These are phyloP conservation scores for Scrobipalpa costella DNA, from an alignment of 2,888 invertebrate species.

Conservation along the genomic window DNA sequence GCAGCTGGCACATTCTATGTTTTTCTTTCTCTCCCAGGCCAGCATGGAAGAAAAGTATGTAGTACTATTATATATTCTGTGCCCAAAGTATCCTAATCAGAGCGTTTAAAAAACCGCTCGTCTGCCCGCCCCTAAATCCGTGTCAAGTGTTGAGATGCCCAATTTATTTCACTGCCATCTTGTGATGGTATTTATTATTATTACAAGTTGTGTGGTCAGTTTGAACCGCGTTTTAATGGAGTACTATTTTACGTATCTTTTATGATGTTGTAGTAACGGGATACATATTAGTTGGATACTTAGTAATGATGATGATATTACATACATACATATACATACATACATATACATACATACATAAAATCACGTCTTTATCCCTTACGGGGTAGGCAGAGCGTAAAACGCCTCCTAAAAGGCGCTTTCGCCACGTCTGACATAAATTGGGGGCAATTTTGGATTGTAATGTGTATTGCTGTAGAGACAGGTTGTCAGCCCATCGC, in stretches of 20 bases:
- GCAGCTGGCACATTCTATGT: too few relatives aligned
- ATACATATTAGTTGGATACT: neutral
- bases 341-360: too few relatives aligned
- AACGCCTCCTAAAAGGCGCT: too few relatives aligned
- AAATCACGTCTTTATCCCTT: too few relatives aligned
- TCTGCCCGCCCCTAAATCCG: neutral
- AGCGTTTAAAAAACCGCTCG: slow-evolving; percentile 19
- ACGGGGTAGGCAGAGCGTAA: too few relatives aligned
- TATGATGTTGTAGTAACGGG: slow-evolving; percentile 4
- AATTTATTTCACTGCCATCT: slow-evolving; percentile 34
- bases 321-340: neutral
- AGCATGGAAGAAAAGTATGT: too few relatives aligned
- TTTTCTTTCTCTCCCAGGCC: too few relatives aligned
- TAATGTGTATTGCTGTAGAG: too few relatives aligned
- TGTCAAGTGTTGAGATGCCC: slow-evolving; percentile 28
- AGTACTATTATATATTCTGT: too few relatives aligned
- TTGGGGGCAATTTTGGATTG: too few relatives aligned
- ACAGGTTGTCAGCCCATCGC: too few relatives aligned
- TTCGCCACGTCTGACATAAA: too few relatives aligned
- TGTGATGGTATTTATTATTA: slow-evolving; percentile 18
- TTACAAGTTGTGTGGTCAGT: slow-evolving; percentile 32
- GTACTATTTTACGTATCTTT: neutral
- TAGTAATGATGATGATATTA: neutral
- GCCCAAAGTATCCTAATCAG: neutral
- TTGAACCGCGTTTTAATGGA: slow-evolving; percentile 34